Evolutionary conservation across 2,888 invertebrate genomes (phyloP).

Genomic region (Eupeodes luniger): DNA sequence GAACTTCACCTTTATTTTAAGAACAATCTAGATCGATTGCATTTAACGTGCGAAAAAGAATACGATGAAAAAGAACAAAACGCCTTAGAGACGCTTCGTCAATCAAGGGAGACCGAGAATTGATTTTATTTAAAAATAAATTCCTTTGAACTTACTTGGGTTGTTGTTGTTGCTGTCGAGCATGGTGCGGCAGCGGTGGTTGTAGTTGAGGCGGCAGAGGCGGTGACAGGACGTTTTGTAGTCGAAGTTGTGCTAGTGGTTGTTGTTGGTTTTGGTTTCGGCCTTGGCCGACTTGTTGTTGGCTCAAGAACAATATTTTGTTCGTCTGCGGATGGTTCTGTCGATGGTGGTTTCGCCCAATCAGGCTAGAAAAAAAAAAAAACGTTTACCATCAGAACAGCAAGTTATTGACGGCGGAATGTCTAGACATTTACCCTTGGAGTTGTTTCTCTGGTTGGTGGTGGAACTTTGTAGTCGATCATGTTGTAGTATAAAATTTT

Average conservation of each 20-base stretch:
- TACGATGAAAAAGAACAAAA: conserved; percentile 35
- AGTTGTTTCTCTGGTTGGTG: conserved; percentile 63
- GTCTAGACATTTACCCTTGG: conserved; percentile 53
- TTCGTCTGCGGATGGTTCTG: conserved; percentile 86
- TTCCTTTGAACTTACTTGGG: conserved; percentile 77
- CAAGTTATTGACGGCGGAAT: not conserved
- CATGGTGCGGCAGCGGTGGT: conserved; percentile 71
- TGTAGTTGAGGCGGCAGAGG: conserved; percentile 77
- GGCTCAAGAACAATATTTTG: conserved; percentile 81
- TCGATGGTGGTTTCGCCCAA: conserved; percentile 92
- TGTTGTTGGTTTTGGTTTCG: conserved; percentile 77
- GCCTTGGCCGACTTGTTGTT: conserved; percentile 80
- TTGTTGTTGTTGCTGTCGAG: conserved; percentile 78
- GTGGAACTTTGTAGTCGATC: conserved; percentile 85
- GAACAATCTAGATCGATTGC: conserved; percentile 51
- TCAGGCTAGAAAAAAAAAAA: conserved; percentile 87
- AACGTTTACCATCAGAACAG: not conserved
- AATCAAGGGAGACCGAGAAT: conserved; percentile 46
- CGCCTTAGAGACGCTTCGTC: conserved; percentile 67
- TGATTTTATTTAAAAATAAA: conserved; percentile 44
- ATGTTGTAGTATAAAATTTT: conserved; percentile 90
- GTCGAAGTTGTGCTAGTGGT: conserved; percentile 68
- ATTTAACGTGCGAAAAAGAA: conserved; percentile 19
- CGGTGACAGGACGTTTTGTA: conserved; percentile 76
- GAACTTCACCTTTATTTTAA: conserved; percentile 49